Conservation (phyloP, 2,888 invertebrate species). For the Halictus quadricinctus region DNA sequence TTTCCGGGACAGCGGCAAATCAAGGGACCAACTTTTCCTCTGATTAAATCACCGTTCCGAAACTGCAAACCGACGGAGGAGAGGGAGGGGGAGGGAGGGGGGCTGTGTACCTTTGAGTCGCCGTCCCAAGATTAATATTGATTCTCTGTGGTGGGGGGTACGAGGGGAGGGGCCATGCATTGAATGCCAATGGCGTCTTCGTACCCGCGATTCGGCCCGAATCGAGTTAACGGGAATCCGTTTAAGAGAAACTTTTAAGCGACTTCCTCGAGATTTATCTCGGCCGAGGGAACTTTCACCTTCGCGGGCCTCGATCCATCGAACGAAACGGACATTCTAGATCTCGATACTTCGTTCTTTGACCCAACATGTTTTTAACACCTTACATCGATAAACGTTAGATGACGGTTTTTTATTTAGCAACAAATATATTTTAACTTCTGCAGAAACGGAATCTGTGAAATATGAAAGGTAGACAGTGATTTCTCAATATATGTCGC, state of each 20-base stretch:
- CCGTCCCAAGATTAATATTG: conserved; percentile 45
- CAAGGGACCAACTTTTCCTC: background rate
- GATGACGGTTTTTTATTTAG: too few species aligned
- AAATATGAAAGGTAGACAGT: too few species aligned
- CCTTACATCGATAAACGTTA: too few species aligned
- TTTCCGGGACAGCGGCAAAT: conserved; percentile 4
- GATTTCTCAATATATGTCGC: too few species aligned
- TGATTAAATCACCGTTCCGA: conserved; percentile 24
- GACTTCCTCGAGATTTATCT: conserved; percentile 46
- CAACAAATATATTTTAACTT: too few species aligned
- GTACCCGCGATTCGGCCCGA: conserved; percentile 10
- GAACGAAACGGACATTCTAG: background rate
- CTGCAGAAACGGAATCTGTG: too few species aligned
- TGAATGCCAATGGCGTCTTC: conserved; percentile 31
- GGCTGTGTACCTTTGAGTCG: background rate
- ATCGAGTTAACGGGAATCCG: conserved; percentile 53
- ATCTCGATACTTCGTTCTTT: background rate
- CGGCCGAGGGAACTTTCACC: conserved; percentile 30
- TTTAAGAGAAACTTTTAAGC: conserved; percentile 51
- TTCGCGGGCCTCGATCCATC: background rate
- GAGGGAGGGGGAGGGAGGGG: background rate
- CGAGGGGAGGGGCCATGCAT: background rate
- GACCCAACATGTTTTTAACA: too few species aligned
- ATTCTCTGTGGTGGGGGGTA: background rate
- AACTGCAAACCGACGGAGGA: background rate